Percentiles rank a stretch among this genome's conserved stretches.
These are phyloP conservation scores for Camponotus floridanus DNA, from an alignment of 1,140 invertebrate species.

Conservation along the genomic window DNA sequence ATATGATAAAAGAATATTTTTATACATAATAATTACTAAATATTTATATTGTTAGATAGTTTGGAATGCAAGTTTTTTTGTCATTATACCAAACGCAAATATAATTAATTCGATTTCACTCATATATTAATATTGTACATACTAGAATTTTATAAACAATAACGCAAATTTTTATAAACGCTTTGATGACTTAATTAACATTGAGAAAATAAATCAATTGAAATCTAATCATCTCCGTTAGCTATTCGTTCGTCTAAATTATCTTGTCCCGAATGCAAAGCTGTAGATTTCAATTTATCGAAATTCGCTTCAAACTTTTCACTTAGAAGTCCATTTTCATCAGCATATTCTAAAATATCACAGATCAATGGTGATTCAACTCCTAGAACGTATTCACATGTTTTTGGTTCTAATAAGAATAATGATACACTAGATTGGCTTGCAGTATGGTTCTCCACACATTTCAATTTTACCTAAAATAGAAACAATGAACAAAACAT, in stretches of 20 bases:
- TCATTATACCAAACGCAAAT: not conserved
- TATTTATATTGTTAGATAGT: slow-evolving; percentile 46
- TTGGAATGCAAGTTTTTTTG: slow-evolving; percentile 39
- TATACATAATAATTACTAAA: slow-evolving; percentile 9
- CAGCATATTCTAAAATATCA: slow-evolving; percentile 91
- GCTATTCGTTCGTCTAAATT: slow-evolving; percentile 81
- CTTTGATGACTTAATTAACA: slow-evolving; percentile 13
- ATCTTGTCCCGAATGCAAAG: slow-evolving; percentile 72
- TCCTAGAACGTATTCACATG: slow-evolving; percentile 96
- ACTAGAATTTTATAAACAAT: slow-evolving; percentile 41
- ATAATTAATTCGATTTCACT: slow-evolving; percentile 15
- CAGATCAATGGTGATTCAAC: slow-evolving; percentile 97
- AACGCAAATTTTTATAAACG: slow-evolving; percentile 35
- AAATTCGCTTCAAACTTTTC: slow-evolving; percentile 83
- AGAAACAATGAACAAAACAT: not conserved
- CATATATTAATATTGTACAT: slow-evolving; percentile 30
- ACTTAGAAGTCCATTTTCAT: slow-evolving; percentile 89
- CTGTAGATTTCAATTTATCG: slow-evolving; percentile 81
- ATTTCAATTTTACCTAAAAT: slow-evolving; percentile 92
- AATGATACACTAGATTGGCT: slow-evolving; percentile 93
- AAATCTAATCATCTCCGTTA: slow-evolving; percentile 80
- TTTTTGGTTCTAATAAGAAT: slow-evolving; percentile 95
- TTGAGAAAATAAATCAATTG: slow-evolving; percentile 54
- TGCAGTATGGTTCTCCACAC: slow-evolving; percentile 88
- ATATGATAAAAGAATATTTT: not conserved